Base-by-base conservation (phyloP, 2,113 vertebrate species). In the Catharus bicknelli region DNA sequence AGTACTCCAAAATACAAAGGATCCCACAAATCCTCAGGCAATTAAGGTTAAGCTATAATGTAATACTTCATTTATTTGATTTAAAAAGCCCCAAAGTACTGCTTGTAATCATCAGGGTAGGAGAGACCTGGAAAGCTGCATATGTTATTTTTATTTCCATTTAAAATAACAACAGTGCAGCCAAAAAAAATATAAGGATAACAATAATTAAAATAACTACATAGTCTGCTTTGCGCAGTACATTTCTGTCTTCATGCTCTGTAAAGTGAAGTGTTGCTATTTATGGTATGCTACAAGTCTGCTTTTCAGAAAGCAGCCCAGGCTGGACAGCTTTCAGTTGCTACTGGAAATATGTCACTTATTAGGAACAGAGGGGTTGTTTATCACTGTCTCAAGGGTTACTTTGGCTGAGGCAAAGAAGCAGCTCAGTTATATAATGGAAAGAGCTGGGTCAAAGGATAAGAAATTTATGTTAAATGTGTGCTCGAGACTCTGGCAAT, bases 301-400 rank as follows among this genome's bases (percentile, higher is more conserved):
- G 78, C 55, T 59, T 77, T 66, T 88, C 86, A 85, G 80, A 94
- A 76, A 74, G 51, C 40, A 53, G 94, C 79, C 59, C 87, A 78
- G 67, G 59, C 91, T 85, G 93, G 90, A 90, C 36, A 54, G 84
- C 59, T 93, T 94, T 94, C 87, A 93, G 84, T 89, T 95, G 86
- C 87, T 95, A 94, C 94, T 80, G 67, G 84, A 95, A 94, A 90
- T 90, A 85, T 83, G 91, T 94, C 87, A 95, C 95, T 95, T 95
- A 93, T 80, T 95, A 91, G 82, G 87, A 95, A 66, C 88, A 96
- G 93, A 77, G 93, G 70, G 42, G 75, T 93, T 92, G 92, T 95
- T 96, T 95, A 88, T 94, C 92, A 90, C 79, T 88, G 94, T 95
- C 93, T 95, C 74, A 87, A 69, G 84, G 70, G 87, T 87, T 94